Evolutionary conservation across 2,113 vertebrate genomes (phyloP).

Genomic region (Theristicus caerulescens): DNA sequence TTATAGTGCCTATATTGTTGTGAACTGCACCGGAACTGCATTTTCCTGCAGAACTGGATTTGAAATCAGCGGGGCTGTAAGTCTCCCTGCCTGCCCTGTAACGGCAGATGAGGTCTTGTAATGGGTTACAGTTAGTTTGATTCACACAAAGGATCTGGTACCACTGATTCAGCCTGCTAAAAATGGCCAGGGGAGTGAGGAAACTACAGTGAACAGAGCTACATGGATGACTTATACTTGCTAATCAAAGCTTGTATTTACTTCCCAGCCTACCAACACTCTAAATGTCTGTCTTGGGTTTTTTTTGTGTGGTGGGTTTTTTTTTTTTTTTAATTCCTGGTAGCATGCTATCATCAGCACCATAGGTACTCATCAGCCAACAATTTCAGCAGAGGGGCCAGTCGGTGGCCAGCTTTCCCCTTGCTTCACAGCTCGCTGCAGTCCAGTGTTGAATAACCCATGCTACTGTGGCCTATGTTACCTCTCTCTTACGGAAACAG

Average conservation of each 20-base stretch:
- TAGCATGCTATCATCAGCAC: neutral
- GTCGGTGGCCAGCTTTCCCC: neutral
- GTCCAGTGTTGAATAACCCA: neutral
- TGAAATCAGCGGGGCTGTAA: neutral
- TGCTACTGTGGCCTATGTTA: neutral
- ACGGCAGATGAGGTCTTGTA: neutral
- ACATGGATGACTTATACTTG: neutral
- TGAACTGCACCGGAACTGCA: neutral
- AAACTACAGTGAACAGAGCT: neutral
- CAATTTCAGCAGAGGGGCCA: neutral
- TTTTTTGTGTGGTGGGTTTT: neutral
- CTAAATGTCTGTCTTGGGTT: neutral
- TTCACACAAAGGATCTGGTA: neutral
- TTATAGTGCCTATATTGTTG: neutral
- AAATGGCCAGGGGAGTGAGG: neutral
- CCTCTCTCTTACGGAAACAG: neutral
- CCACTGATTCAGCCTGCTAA: slow-evolving; percentile 18
- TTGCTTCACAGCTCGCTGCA: neutral
- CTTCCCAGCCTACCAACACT: neutral
- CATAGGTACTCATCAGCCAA: neutral
- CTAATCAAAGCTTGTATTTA: neutral
- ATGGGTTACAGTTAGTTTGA: neutral
- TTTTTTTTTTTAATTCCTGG: neutral
- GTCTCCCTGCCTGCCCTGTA: neutral
- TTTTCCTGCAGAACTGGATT: neutral